These are phyloP conservation scores for Stercorarius parasiticus DNA, from an alignment of 2,113 vertebrate species.

Conservation along the genomic window DNA sequence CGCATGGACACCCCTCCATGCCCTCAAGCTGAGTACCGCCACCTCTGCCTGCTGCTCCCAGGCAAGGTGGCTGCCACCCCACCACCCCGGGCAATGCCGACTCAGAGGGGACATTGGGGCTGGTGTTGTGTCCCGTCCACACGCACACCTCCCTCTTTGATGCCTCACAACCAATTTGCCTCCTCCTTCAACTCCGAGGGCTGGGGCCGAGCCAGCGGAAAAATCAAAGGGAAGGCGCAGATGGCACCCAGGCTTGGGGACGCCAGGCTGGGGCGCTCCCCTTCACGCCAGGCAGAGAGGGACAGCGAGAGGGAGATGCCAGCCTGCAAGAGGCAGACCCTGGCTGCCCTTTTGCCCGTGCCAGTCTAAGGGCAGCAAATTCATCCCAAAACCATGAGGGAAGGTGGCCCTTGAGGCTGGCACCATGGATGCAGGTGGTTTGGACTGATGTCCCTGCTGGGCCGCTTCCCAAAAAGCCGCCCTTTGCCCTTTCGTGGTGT, in stretches of 20 bases:
- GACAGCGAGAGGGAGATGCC: fast-evolving
- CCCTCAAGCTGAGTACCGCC: background rate
- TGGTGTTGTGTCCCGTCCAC: too few relatives aligned
- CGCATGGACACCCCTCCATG: fast-evolving
- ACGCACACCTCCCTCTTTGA: fast-evolving
- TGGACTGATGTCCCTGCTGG: fast-evolving
- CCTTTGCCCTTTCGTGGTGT: background rate
- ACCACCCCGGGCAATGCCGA: fast-evolving
- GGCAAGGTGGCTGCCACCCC: background rate
- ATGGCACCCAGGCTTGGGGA: background rate
- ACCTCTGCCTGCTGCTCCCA: background rate
- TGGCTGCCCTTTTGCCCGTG: background rate
- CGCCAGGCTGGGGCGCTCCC: fast-evolving
- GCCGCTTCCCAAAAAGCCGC: background rate
- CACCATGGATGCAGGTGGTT: background rate
- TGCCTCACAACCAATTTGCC: background rate
- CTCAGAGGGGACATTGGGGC: background rate
- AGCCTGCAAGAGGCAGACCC: background rate
- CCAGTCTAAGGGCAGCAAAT: background rate
- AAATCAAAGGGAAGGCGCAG: background rate
- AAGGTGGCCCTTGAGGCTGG: background rate
- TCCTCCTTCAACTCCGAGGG: background rate
- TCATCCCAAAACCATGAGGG: background rate
- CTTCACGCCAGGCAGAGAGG: background rate
- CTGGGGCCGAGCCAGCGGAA: background rate